Evolutionary conservation across 2,888 invertebrate genomes (phyloP), one percentile per base, ranked within the genome.

Genomic region (Harpalus rubripes): DNA sequence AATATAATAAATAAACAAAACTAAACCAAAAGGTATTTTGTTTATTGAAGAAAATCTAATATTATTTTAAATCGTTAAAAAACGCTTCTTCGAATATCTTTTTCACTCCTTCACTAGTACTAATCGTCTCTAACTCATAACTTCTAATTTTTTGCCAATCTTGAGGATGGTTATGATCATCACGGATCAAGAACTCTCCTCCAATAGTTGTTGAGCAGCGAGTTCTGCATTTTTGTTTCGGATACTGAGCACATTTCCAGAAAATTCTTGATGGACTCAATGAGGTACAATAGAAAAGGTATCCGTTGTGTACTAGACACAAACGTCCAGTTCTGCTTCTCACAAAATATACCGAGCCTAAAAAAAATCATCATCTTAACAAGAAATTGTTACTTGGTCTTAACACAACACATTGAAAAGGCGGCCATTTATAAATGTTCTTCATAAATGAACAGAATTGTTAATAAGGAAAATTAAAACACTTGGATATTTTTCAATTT

Each of bases 161-260:
- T 10, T 83, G 79, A 58, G 72, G 80, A 85, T 85, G 85, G 59
- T 84, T 85, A 44, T 76, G 76, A 15, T 39, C 41, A 22, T 22
- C 76, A 7, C 41, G 41, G 7, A 44, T 22, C 22, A n/a, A 7
- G 15, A n/a, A 12, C 10, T 52, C 10, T 39, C 32, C 44, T 56
- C 44, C 44, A 22, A 39, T 41, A 7, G 76, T 76, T n/a, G 41
- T 76, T 7, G 52, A 56, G 61, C 72, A 8, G 10, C 76, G 76
- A 15, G 87, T 87, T 84, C 88, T 88, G 44, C 76, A 76, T 85
- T 88, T 89, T 18, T 88, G 88, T 80, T 87, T 88, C 63, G 88
- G 87, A 79, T 89, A 89, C 68, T 87, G 86, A 0, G 88, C 86
- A 74, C 89, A 89, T 15, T 88, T 88, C 89, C 89, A 89, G 86